Evolutionary conservation across 2,797 vertebrate species (phyloP).

Genomic region (Bucorvus abyssinicus): DNA sequence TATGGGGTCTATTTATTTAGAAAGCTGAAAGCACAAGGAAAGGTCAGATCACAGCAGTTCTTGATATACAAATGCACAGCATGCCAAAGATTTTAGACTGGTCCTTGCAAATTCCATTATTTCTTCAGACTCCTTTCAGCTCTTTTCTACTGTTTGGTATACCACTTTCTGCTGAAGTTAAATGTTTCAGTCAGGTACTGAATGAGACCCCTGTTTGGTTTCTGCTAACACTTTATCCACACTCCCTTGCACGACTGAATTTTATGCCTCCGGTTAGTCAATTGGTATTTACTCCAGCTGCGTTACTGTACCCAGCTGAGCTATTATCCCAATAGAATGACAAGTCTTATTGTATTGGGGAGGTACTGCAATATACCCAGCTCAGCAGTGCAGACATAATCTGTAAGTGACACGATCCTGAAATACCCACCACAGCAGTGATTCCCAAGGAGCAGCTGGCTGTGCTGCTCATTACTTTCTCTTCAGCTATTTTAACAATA

Average conservation of each 20-base stretch:
- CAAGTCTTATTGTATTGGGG: not conserved
- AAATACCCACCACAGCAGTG: not conserved
- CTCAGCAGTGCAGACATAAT: not conserved
- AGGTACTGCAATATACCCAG: not conserved
- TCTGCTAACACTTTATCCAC: not conserved
- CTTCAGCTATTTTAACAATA: slow-evolving; percentile 6
- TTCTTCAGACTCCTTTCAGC: not conserved
- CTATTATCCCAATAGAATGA: slow-evolving; percentile 2
- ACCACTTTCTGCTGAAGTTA: not conserved
- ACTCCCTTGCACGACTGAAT: not conserved
- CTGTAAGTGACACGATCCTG: not conserved
- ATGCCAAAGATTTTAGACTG: not conserved
- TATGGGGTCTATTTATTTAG: not conserved
- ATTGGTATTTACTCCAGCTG: not conserved
- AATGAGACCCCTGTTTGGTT: not conserved
- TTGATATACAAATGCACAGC: not conserved
- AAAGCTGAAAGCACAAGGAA: not conserved
- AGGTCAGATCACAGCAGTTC: not conserved
- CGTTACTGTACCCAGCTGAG: not conserved
- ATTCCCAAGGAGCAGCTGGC: not conserved
- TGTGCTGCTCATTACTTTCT: slow-evolving; percentile 6
- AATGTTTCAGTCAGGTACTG: not conserved
- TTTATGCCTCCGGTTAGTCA: not conserved
- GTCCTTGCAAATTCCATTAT: not conserved
- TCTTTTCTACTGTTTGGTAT: not conserved